Conservation (phyloP, 2,797 vertebrate genomes). For the Geotrypetes seraphini region DNA sequence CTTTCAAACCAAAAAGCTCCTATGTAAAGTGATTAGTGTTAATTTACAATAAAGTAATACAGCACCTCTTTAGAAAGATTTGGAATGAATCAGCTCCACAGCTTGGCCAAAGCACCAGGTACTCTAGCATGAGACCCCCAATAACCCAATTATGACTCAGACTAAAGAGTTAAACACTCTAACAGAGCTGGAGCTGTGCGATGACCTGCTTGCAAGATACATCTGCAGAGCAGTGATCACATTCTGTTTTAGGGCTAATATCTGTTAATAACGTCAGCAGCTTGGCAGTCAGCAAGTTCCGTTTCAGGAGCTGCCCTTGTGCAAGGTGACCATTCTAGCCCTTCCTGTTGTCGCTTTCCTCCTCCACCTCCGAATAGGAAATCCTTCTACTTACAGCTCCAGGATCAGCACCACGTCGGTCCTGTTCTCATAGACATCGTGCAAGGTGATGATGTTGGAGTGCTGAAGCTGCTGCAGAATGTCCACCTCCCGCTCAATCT, state of each 20-base stretch:
- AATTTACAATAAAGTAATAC: not conserved
- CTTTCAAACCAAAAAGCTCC: not conserved
- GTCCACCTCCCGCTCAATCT: conserved; percentile 85
- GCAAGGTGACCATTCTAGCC: not conserved
- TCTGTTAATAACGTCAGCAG: not conserved
- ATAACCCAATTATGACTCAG: no score
- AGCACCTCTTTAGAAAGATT: not conserved
- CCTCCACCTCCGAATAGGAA: not conserved
- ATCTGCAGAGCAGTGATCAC: not conserved
- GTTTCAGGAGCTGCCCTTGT: not conserved
- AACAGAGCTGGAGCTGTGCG: not conserved
- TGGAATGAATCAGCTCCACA: no score
- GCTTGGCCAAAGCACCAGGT: no score
- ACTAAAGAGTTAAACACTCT: no score
- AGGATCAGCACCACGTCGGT: conserved; percentile 90
- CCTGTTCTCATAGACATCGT: conserved; percentile 88
- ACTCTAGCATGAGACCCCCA: no score
- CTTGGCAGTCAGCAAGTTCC: not conserved
- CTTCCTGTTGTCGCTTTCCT: not conserved
- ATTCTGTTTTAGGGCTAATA: not conserved
- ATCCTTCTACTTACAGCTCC: conserved; percentile 78
- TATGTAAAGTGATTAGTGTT: not conserved
- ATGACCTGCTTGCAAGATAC: not conserved
- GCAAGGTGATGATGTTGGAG: conserved; percentile 75
- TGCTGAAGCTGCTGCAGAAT: conserved; percentile 85